Evolutionary conservation across 2,113 vertebrate genomes (phyloP), one percentile per base, ranked within the genome.

Genomic region (Vireo altiloquus): DNA sequence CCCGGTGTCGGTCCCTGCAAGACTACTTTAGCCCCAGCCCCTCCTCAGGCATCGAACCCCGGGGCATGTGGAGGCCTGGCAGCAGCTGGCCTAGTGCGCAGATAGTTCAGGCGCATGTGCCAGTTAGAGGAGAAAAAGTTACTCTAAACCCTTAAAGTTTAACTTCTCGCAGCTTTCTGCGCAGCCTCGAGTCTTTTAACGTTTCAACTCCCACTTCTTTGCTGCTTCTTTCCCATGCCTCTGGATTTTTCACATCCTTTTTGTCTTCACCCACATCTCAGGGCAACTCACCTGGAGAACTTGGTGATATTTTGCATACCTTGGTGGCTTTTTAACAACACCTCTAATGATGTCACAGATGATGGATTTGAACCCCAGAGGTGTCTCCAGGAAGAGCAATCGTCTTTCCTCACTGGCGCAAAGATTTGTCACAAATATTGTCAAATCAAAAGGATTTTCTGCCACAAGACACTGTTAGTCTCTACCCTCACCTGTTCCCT

Each of bases 81-180:
- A 8, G 69, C 14, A 1, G n/a, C 28, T 2, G 49, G 33, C 16
- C 6, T 1, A 15, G 0, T 6, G 13, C 2, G 22, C 79, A 3
- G 40, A 22, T 37, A 1, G 8, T 0, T 13, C 56, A 1, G 31
- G 30, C 24, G n/a, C 56, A 4, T 3, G 59, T 15, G 65, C 24
- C 12, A 4, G 23, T 37, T 31, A 24, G n/a, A 2, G 7, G 13
- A 49, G 22, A 14, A 46, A 31, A 25, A 64, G 63, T 61, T 31
- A 25, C n/a, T 35, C 10, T 8, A 2, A 20, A 13, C 15, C 3
- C 28, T 37, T 15, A 25, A 0, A 39, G 24, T 76, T 53, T 27
- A 35, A 23, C 28, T 69, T 87, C 24, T 42, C 30, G 6, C 37
- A 31, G 28, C 27, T 77, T 17, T 30, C 49, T 21, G 54, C 10